These are phyloP conservation scores for Labeo rohita DNA, from an alignment of 2,113 vertebrate species.

Conservation along the genomic window DNA sequence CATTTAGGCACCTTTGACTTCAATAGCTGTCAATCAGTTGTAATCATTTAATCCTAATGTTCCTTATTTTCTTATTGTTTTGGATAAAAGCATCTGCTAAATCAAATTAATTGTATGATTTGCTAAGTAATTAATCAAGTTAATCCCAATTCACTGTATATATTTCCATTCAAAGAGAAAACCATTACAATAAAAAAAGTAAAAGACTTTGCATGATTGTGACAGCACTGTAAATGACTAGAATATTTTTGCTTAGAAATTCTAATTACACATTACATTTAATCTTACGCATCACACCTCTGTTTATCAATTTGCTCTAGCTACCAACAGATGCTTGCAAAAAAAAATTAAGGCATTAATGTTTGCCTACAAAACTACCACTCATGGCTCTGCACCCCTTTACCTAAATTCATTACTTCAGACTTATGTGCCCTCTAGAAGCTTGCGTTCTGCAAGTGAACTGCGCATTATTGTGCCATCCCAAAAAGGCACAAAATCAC, in stretches of 20 bases:
- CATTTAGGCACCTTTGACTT: neutral
- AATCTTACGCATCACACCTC: no score
- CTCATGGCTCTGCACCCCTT: no score
- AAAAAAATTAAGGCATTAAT: no score
- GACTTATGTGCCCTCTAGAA: no score
- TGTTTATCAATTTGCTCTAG: no score
- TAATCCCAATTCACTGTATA: neutral
- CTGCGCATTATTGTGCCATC: no score
- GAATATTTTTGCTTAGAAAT: slow-evolving; percentile 65
- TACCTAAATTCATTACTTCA: no score
- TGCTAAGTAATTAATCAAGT: neutral
- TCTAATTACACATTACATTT: neutral
- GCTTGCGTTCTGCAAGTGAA: no score
- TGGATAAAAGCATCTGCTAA: neutral
- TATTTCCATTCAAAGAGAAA: neutral
- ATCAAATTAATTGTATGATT: neutral
- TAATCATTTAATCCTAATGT: neutral
- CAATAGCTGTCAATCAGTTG: neutral
- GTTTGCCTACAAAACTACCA: no score
- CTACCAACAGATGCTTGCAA: no score
- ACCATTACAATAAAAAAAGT: neutral
- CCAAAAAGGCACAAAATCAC: no score
- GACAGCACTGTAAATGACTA: neutral
- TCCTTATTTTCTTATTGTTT: neutral
- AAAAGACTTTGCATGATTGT: neutral